Conservation (phyloP, 2,888 invertebrate genomes). For the Eupithecia tripunctaria region DNA sequence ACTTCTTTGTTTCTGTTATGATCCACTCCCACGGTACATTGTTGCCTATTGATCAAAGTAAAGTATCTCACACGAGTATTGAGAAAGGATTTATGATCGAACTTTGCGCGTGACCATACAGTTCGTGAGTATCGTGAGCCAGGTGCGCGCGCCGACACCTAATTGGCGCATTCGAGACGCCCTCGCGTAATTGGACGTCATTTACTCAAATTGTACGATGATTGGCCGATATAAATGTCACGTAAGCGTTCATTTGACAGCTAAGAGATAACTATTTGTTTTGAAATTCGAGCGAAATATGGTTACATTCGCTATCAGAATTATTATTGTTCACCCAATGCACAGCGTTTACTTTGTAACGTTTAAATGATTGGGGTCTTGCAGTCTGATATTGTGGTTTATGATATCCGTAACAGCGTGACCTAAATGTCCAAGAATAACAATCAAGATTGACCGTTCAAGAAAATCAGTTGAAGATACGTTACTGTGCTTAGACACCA, state of each 20-base stretch:
- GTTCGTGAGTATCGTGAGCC: slow-evolving; percentile 79
- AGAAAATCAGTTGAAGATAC: slow-evolving; percentile 67
- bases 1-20: neutral
- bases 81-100: slow-evolving; percentile 68
- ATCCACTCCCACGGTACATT: slow-evolving; percentile 13
- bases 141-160: slow-evolving; percentile 71
- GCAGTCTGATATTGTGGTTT: neutral
- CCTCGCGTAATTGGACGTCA: slow-evolving; percentile 77
- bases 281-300: slow-evolving; percentile 33
- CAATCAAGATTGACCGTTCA: slow-evolving; percentile 26
- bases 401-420: neutral
- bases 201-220: slow-evolving; percentile 72
- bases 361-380: slow-evolving; percentile 3
- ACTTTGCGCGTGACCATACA: slow-evolving; percentile 71
- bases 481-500: slow-evolving; percentile 70
- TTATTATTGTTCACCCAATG: slow-evolving; percentile 1
- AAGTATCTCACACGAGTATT: slow-evolving; percentile 56
- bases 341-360: slow-evolving; percentile 15
- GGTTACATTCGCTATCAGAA: neutral
- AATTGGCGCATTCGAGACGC: slow-evolving; percentile 79
- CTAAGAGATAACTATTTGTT: slow-evolving; percentile 39
- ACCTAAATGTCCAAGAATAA: slow-evolving; percentile 12
- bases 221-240: slow-evolving; percentile 74
- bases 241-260: slow-evolving; percentile 49
- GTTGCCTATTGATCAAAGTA: slow-evolving; percentile 51